Base-by-base conservation (phyloP, 2,888 invertebrate species). In the Acleris laterana region DNA sequence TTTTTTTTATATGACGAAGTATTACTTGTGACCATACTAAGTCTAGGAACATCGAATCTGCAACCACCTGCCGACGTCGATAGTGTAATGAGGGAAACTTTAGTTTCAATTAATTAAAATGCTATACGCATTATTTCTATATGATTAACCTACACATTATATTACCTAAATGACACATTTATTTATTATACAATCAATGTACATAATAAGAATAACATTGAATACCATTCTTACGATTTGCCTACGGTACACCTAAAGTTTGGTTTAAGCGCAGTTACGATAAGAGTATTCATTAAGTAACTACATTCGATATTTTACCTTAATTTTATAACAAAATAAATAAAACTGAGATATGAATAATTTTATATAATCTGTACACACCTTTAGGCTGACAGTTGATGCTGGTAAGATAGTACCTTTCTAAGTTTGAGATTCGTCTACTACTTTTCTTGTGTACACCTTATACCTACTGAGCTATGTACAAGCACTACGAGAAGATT, bases 351-450 rank as follows among this genome's bases (percentile, higher is more conserved):
- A 78, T 77, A 66, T 78, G 74, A 72, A 74, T 81, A 76, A 80
- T 74, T 81, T 82, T 84, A 78, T 86, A 87, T 55, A 53, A 52
- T 25, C 56, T 62, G 62, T 67, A 42, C 67, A 65, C 13, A 68
- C 60, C 64, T 68, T 53, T 65, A 52, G 63, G 64, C 49, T 62
- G 50, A 66, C 62, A 66, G 66, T 62, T 57, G 22, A 46, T 62
- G 56, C 50, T 38, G 51, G 56, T 61, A 65, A 56, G 38, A 79
- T 77, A 79, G 82, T 77, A 80, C 77, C 77, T 73, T 75, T 72
- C 63, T 78, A 80, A 74, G 74, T 75, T 79, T 88, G 90, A 90
- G 90, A 90, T 90, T 90, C 90, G 74, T 82, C 78, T 74, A 82
- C 80, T 84, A 82, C 78, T 73, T 78, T 70, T 74, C 78, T 82